phyloP scores from a whole-genome alignment of 2,113 vertebrate species.

The Thomomys bottae region DNA sequence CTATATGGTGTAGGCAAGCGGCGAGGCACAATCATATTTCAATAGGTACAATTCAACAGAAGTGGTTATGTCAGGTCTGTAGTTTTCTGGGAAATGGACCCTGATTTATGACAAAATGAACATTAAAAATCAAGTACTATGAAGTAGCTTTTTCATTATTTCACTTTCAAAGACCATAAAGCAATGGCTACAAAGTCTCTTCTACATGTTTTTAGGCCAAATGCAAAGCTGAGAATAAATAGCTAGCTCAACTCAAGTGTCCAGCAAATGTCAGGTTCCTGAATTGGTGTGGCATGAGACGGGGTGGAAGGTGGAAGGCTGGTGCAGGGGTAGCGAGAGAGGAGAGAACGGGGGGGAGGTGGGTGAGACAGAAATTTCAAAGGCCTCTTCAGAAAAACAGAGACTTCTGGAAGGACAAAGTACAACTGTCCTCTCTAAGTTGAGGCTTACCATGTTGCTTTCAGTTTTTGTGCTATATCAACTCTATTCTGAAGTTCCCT shows the following conservation, averaged over 20 bases:
- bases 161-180: conserved; percentile 20
- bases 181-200: background rate
- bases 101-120: conserved; percentile 42
- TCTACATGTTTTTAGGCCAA: background rate
- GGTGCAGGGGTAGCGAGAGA: too few species aligned
- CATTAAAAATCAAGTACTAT: background rate
- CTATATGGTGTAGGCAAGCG: background rate
- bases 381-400: background rate
- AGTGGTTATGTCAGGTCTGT: background rate
- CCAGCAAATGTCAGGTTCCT: background rate
- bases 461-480: background rate
- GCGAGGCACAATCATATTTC: background rate
- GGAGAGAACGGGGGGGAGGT: background rate
- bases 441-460: background rate
- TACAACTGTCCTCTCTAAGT: conserved; percentile 15
- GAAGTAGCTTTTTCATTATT: background rate
- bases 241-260: background rate
- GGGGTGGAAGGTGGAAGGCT: too few species aligned
- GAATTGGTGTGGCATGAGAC: background rate
- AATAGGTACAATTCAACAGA: conserved; percentile 2
- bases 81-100: conserved; percentile 24
- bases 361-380: background rate
- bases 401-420: background rate
- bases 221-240: conserved; percentile 12
- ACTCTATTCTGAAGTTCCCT: background rate